Base-by-base conservation (phyloP, 2,113 vertebrate genomes). In the Sprattus sprattus region DNA sequence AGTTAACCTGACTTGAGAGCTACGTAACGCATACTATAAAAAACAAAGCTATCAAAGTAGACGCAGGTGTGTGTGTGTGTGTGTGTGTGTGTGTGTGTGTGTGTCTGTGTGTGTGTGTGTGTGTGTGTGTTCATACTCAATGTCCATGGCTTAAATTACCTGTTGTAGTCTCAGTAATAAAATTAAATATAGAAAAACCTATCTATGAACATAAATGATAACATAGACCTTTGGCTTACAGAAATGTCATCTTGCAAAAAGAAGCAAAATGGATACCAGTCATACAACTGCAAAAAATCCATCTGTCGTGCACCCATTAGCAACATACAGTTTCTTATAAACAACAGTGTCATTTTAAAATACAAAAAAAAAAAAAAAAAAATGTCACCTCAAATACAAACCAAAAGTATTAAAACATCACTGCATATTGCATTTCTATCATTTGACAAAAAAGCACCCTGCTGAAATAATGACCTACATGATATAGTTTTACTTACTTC, bases 1-100 rank as follows among this genome's bases (percentile, higher is more conserved):
- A 96, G 96, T 96, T 96, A 94, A 96, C 92, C 95, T 96, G 64
- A 95, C 83, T 81, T 75, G 83, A 90, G 94, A 95, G 96, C 93
- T 96, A 95, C 93, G 95, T 95, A 94, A 93, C 93, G 93, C 95
- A 95, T 92, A 95, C 95, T 93, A 92, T 93, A 93, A 92, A 39
- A 71, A 71, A 28, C 25, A 71, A 71, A 71, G n/a, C 64, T 71
- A 71, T 71, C 64, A 71, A 71, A 10, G 64, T 71, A 71, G 64
- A 25, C 64, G 32, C 64, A 71, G 64, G 25, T 25, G 64, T 71
- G 28, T 71, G 64, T 13, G 64, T 28, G 64, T 28, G 64, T 67
- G 64, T 71, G 64, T 71, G 64, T 67, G 64, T 28, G 64, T 71
- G 64, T 28, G 64, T 67, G 64, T 71, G 64, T 32, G 64, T 67